phyloP scores from a whole-genome alignment of 2,797 vertebrate genomes.

The Melanotaenia nigrans region DNA sequence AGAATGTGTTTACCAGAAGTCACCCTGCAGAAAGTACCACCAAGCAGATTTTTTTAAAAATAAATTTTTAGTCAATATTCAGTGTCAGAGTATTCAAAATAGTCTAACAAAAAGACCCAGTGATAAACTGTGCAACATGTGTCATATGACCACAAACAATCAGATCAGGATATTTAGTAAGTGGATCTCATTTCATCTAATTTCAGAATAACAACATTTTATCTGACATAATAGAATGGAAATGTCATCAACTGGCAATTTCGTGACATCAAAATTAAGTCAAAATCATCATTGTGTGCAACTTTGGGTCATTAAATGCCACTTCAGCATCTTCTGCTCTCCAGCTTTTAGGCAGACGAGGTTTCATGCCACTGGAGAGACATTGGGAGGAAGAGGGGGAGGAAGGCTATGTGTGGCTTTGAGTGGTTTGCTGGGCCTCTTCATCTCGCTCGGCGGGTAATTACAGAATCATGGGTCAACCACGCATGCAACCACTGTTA shows the following conservation, averaged over 20 bases:
- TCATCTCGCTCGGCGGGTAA: conserved; percentile 84
- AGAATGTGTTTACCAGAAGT: conserved; percentile 29
- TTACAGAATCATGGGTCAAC: conserved; percentile 87
- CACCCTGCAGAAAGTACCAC: conserved; percentile 5
- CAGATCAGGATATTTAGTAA: conserved; percentile 52
- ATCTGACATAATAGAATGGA: conserved; percentile 39
- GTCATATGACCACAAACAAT: conserved; percentile 47
- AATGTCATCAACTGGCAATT: conserved; percentile 47
- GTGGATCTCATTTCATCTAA: conserved; percentile 45
- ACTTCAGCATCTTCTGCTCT: conserved; percentile 54
- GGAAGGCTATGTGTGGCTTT: conserved; percentile 74
- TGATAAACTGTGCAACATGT: conserved; percentile 23
- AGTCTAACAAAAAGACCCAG: neutral
- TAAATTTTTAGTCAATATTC: neutral
- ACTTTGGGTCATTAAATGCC: conserved; percentile 64
- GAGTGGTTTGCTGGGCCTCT: conserved; percentile 82
- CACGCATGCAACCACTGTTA: conserved; percentile 87
- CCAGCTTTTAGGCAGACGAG: conserved; percentile 51
- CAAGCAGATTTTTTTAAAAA: conserved; percentile 6
- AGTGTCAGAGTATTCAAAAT: conserved; percentile 13
- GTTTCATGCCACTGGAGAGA: conserved; percentile 64
- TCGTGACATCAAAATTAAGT: conserved; percentile 58
- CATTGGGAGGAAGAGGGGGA: conserved; percentile 41
- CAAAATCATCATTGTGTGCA: conserved; percentile 57
- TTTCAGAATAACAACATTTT: conserved; percentile 60